phyloP scores from a whole-genome alignment of 1,140 invertebrate genomes.

The Sweltsa coloradensis region DNA sequence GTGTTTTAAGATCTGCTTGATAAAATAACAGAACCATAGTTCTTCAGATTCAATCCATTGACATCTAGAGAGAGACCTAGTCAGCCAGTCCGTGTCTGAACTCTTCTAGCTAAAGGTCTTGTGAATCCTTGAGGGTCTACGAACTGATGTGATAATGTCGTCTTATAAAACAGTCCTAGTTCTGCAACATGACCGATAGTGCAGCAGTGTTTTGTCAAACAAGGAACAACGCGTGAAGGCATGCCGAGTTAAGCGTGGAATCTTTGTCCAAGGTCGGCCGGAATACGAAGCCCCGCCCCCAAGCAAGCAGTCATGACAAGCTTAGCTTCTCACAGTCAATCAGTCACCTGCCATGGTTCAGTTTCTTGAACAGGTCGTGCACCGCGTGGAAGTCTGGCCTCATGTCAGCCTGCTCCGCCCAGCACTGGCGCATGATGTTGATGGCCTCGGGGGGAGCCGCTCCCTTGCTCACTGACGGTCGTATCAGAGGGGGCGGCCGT shows the following conservation, averaged over 20 bases:
- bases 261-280: not conserved
- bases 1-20: no score
- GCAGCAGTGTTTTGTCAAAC: not conserved
- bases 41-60: no score
- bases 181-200: no score
- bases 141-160: no score
- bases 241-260: no score
- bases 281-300: not conserved
- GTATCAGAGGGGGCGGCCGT: conserved; percentile 76
- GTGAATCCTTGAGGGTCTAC: no score
- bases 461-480: conserved; percentile 88
- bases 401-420: conserved; percentile 77
- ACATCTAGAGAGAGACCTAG: no score
- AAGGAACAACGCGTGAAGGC: no score
- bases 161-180: no score
- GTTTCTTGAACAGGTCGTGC: conserved; percentile 70
- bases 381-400: conserved; percentile 77
- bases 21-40: no score
- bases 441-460: conserved; percentile 88
- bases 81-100: no score
- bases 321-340: not conserved
- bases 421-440: conserved; percentile 77
- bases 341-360: conserved; percentile 69
- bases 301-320: not conserved
- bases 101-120: no score